phyloP scores from a whole-genome alignment of 2,888 invertebrate genomes.

The Chymomyza amoena region DNA sequence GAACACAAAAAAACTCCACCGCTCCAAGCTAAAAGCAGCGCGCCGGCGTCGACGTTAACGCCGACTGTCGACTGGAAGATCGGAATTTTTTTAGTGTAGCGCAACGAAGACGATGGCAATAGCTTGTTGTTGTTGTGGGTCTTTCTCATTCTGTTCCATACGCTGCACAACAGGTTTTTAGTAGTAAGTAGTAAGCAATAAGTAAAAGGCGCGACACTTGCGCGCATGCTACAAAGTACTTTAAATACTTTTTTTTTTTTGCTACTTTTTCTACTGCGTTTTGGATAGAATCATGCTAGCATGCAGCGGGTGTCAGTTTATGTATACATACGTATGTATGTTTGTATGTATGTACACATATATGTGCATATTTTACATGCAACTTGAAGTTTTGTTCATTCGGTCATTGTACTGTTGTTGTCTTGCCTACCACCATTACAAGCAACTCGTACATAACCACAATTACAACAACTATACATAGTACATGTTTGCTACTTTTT shows the following conservation, averaged over 20 bases:
- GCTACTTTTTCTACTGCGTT: conserved; percentile 49
- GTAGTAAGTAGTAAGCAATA: conserved; percentile 7
- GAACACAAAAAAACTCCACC: background rate
- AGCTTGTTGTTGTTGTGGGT: conserved; percentile 19
- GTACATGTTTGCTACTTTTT: conserved; percentile 33
- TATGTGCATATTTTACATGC: conserved; percentile 35
- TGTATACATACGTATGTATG: background rate
- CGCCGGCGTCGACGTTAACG: conserved; percentile 44
- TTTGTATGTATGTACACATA: background rate
- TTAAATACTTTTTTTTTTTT: background rate
- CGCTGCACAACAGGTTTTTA: conserved; percentile 32
- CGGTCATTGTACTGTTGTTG: conserved; percentile 61
- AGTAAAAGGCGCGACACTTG: background rate
- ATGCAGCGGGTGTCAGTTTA: conserved; percentile 28
- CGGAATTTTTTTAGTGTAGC: conserved; percentile 53
- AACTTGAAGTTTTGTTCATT: conserved; percentile 34
- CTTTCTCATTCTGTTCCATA: background rate
- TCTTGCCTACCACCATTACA: conserved; percentile 23
- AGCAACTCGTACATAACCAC: conserved; percentile 7
- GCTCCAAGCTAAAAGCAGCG: conserved; percentile 5
- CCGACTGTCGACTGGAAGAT: conserved; percentile 57
- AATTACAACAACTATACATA: conserved; percentile 18
- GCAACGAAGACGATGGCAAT: background rate
- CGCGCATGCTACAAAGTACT: background rate
- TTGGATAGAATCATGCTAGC: conserved; percentile 20